These are phyloP conservation scores for Phalera bucephala DNA, from an alignment of 2,888 invertebrate genomes.

Conservation along the genomic window DNA sequence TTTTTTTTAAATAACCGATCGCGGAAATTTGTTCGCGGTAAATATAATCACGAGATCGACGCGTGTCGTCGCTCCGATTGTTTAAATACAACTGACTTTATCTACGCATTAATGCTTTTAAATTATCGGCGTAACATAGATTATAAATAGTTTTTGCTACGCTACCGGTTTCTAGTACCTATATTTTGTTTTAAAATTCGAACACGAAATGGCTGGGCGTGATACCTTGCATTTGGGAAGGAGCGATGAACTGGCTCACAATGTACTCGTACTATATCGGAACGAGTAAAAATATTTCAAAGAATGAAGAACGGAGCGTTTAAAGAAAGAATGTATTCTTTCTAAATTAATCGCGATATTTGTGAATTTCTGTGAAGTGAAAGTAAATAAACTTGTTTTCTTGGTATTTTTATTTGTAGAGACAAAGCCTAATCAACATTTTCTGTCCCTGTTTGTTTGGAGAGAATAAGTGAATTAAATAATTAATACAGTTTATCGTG, in stretches of 20 bases:
- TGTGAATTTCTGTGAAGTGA: too few species aligned
- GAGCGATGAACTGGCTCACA: neutral
- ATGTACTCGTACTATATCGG: too few species aligned
- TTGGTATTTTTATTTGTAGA: too few species aligned
- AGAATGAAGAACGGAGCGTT: neutral
- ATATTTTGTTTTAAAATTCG: neutral
- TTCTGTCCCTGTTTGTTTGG: too few species aligned
- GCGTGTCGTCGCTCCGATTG: conserved; percentile 12
- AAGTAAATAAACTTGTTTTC: too few species aligned
- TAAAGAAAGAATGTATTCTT: neutral
- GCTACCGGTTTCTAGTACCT: conserved; percentile 10
- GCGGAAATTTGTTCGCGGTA: conserved; percentile 1
- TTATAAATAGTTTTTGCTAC: conserved; percentile 18
- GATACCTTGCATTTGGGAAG: neutral
- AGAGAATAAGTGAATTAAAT: too few species aligned
- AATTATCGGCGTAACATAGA: conserved; percentile 25
- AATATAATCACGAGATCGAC: conserved; percentile 3
- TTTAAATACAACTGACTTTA: conserved; percentile 19
- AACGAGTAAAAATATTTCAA: neutral
- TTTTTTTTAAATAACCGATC: conserved; percentile 1
- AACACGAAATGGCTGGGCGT: too few species aligned
- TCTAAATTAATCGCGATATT: too few species aligned
- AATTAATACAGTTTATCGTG: too few species aligned
- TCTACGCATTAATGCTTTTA: conserved; percentile 14
- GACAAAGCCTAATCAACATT: too few species aligned